Base-by-base conservation (phyloP, 2,797 vertebrate genomes). In the Sebastes oblongus region DNA sequence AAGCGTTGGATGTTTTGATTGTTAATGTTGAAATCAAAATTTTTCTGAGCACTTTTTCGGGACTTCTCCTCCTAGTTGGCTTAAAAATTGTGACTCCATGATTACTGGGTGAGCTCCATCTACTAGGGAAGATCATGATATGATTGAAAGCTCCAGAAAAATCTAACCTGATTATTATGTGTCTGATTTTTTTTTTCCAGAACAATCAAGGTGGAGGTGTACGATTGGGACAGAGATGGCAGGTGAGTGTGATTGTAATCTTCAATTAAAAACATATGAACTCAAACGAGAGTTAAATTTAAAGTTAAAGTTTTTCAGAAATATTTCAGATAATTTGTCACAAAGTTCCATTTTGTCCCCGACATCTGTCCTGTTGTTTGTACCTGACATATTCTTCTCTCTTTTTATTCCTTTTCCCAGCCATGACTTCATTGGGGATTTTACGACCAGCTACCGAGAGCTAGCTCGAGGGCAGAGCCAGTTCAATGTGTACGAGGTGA, bases 361-460 rank as follows among this genome's bases (percentile, higher is more conserved):
- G 72, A 64, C 14, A 46, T 64, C 10, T 55, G 16, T 56, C 46
- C n/a, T 80, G 56, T 68, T 75, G 3, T 71, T 69, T 78, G 24
- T 46, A 10, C 20, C 6, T 68, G 20, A 25, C 60, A 1, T 50
- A 60, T 54, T 39, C 62, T 76, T 50, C 61, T 83, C 14, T 61
- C 29, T 16, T 60, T 81, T 76, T n/a, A 6, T 77, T 77, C 56
- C 24, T 59, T 32, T 56, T 80, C 66, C 14, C 92, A 99, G 98
- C 91, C 98, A 99, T 0, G 98, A 99, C 93, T 99, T 99, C 94
- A 99, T 99, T 1, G 98, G 98, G 18, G 98, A 99, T 88, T 99
- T 97, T 88, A 98, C 97, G 68, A 99, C 98, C 90, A 99, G 97
- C 94, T 98, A 98, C 93, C 92, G 98, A 82, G 98, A 99, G 91